Evolutionary conservation across 1,140 invertebrate species (phyloP), one percentile per base, ranked within the genome.

Genomic region (Gonatopus flavifemur): DNA sequence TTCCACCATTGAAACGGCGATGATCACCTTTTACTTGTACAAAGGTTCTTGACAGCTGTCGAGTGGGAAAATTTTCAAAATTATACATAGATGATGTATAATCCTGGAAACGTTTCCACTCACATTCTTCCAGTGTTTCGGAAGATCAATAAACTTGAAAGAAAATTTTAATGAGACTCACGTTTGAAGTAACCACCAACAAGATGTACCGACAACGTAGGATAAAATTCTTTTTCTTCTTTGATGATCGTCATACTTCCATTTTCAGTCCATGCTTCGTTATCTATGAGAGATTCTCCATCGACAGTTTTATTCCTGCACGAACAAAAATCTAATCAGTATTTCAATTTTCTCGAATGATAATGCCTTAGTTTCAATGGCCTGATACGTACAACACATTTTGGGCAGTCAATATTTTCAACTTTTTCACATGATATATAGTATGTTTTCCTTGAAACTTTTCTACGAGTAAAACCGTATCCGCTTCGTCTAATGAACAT

Each of bases 401-500:
- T 43, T 75, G 61, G 25, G 71, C 70, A 30, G 57, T 64, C 21
- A 80, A 56, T n/a, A 52, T 71, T 46, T 64, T 69, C 3, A 83
- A 43, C 57, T 69, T 63, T 49, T 81, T 81, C 12, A 83, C 81
- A 52, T 82, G 70, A 56, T 80, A 81, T 30, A 77, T 78, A 35
- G 76, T 81, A 46, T 82, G 81, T 52, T 80, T 81, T 33, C 72
- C 74, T 54, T 83, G 80, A 63, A 81, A 83, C 36, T 70, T 72
- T 49, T 83, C 82, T 33, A 85, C 69, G 16, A 88, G 62, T 5
- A 88, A 68, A 41, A 88, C 80, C 44, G 79, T 82, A 5, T 83
- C 75, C 4, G 87, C 87, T 18, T 78, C 67, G 28, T 78, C 68
- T 7, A 88, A 69, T 6, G 79, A 59, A 62, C 84, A 87, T 38